Evolutionary conservation across 2,797 vertebrate genomes (phyloP), one percentile per base, ranked within the genome.

Genomic region (Neosilurus mollespiculum): DNA sequence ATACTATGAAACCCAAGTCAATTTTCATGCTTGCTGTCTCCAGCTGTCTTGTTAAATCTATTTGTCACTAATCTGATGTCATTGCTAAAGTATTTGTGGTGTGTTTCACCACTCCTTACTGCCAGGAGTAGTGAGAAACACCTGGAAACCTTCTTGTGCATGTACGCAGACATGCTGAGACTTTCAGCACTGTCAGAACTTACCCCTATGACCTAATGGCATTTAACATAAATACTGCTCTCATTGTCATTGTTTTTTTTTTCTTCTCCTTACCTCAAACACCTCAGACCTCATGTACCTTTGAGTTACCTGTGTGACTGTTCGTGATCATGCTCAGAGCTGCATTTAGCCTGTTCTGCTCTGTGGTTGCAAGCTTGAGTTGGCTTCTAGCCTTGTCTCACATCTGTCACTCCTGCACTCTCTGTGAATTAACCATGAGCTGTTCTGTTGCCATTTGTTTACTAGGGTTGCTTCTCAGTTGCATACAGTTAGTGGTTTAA

Each of bases 61-160:
- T 78, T 64, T 78, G 34, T 79, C 61, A 77, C 15, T 37, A 51
- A 43, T 51, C 8, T 79, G 62, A 77, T 77, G 56, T 77, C 30
- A 76, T 59, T 59, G 18, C 30, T 59, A 18, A 76, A 59, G 56
- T n/a, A 77, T 73, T 73, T 73, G 9, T 56, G 15, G 24, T n/a
- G 51, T 9, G 18, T 77, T 77, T 77, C 20, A 61, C 30, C 10
- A 9, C 11, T 77, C 56, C 56, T 61, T 61, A n/a, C 56, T 3
- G 34, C 73, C 56, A 37, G 5, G 20, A 5, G 18, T 22, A 34
- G 30, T 77, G 6, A 59, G 30, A 37, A 59, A 61, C 73, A 77
- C 73, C 73, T 77, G 73, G 73, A 61, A 61, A 59, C 30, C 56
- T 61, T 61, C 56, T 61, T 7, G 34, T 15, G 56, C 30, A 2